Evolutionary conservation across 2,797 vertebrate genomes (phyloP).

Genomic region (Halcyon smyrnensis): DNA sequence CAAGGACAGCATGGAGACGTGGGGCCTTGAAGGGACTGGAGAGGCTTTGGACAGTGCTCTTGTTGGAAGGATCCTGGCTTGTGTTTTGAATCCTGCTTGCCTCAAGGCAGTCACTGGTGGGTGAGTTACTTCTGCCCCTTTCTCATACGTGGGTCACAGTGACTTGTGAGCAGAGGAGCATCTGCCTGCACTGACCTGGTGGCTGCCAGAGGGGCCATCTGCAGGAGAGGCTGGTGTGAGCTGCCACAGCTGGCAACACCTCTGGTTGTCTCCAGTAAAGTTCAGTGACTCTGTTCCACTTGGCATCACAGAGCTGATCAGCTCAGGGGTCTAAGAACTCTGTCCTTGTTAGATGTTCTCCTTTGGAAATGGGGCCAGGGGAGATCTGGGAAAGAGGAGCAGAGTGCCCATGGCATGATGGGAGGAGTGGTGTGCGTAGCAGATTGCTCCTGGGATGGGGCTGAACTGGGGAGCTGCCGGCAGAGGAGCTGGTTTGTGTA

Average conservation of each 20-base stretch:
- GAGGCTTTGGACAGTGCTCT: background rate
- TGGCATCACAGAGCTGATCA: conserved; percentile 33
- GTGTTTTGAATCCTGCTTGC: background rate
- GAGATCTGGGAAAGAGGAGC: background rate
- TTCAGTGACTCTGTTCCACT: conserved; percentile 58
- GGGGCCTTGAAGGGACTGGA: background rate
- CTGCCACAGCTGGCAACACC: background rate
- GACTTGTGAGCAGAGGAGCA: background rate
- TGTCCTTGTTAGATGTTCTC: background rate
- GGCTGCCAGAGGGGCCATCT: background rate
- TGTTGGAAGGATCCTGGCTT: background rate
- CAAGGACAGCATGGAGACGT: background rate
- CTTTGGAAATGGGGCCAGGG: background rate
- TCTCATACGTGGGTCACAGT: accelerated
- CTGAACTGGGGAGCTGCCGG: background rate
- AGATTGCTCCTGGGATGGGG: background rate
- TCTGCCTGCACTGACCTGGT: background rate
- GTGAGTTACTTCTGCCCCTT: background rate
- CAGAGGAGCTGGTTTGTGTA: background rate
- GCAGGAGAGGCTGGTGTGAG: background rate
- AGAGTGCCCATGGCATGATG: background rate
- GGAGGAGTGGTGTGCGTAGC: background rate
- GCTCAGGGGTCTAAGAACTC: background rate
- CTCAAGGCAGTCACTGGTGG: background rate
- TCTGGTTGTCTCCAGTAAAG: background rate